Evolutionary conservation across 2,113 vertebrate species (phyloP).

Genomic region (Percopsis transmontana): DNA sequence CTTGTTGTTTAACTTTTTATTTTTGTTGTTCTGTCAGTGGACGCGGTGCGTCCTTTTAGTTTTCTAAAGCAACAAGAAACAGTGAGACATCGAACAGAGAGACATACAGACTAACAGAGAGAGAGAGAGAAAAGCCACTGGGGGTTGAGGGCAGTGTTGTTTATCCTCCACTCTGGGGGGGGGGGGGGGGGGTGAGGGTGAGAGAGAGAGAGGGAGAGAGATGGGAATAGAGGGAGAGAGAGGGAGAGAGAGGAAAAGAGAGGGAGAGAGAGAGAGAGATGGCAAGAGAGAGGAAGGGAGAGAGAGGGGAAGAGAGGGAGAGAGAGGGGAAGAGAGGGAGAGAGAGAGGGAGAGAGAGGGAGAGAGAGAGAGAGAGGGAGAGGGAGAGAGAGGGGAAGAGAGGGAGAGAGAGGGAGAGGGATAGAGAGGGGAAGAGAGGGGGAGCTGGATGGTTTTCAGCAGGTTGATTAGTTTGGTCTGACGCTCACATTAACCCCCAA

Average conservation of each 20-base stretch:
- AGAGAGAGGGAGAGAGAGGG: slow-evolving; percentile 1
- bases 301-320: slow-evolving; percentile 2
- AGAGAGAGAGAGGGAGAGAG: not conserved
- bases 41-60: slow-evolving; percentile 46
- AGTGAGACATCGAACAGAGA: slow-evolving; percentile 4
- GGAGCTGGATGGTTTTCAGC: not conserved
- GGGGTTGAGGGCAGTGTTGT: slow-evolving; percentile 22
- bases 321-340: not conserved
- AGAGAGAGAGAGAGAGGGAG: not conserved
- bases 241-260: not conserved
- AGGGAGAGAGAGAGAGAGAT: not conserved
- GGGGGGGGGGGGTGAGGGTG: too few species aligned
- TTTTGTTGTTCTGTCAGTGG: slow-evolving; percentile 57
- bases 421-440: not conserved
- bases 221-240: too few species aligned
- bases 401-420: not conserved
- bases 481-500: not conserved
- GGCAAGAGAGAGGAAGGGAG: not conserved
- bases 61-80: slow-evolving; percentile 25
- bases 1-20: slow-evolving; percentile 56
- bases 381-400: not conserved
- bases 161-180: not conserved
- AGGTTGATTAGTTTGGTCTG: not conserved
- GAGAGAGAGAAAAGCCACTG: slow-evolving; percentile 11
- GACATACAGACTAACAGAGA: slow-evolving; percentile 1